Base-by-base conservation (phyloP, 2,113 vertebrate genomes). In the Marmota monax region DNA sequence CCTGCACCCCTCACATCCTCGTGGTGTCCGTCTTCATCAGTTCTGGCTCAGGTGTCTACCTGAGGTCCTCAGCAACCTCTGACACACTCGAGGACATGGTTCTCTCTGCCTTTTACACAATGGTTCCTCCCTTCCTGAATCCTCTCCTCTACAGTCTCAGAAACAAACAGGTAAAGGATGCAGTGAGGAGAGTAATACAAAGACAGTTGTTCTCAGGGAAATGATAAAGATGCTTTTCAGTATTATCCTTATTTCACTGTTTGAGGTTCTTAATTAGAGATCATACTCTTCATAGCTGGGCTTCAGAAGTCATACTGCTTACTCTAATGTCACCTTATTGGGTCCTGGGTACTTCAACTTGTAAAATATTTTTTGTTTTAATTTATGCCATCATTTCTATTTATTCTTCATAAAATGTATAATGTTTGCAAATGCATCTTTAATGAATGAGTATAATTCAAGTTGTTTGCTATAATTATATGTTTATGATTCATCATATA, bases 131-230 rank as follows among this genome's bases (percentile, higher is more conserved):
- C 22, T 88, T 97, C 39, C 48, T 96, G 76, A 97, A 97, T 58
- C 93, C 95, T 16, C 42, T 96, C 8, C 78, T 96, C 32, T 97
- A 95, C 6, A 96, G 96, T 39, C 77, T 96, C 77, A 96, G 96
- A 82, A 97, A 97, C 23, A 90, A 85, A 67, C 94, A 96, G 27
- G 90, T 95, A 51, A 93, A 96, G 70, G 77, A 45, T 11, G 90
- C 93, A 17, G 27, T 96, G 12, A 79, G 67, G 42, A 93, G 58
- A 67, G 4, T 95, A 3, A 18, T 94, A 37, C 56, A 20, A 32
- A 76, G 18, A 84, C 76, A 65, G 2, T 7, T 69, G 53, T 56
- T 56, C 39, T 77, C 17, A 53, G 9, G 88, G 51, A 79, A 79
- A 79, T 37, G 18, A 11, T 37, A 20, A 53, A 61, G 16, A 23